Percentiles rank a stretch among this genome's conserved stretches.
These are phyloP conservation scores for Drosophila parthenogenetica DNA, from an alignment of 2,888 invertebrate species.

Conservation along the genomic window DNA sequence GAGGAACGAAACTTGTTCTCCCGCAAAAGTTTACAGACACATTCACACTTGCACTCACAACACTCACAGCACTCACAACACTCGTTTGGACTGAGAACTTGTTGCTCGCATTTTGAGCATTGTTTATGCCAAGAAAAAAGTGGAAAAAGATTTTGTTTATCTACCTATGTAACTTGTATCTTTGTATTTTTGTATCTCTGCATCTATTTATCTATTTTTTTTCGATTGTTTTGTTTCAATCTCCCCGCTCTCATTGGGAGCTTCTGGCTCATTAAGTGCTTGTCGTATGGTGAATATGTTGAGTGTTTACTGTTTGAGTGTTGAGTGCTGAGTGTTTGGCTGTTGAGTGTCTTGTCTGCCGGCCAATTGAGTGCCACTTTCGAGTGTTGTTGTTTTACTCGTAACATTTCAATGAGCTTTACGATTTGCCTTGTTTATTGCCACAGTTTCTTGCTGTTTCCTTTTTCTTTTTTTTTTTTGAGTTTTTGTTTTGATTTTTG, in stretches of 20 bases:
- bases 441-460: slow-evolving; percentile 29
- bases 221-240: slow-evolving; percentile 10
- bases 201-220: slow-evolving; percentile 15
- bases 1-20: slow-evolving; percentile 76
- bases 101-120: slow-evolving; percentile 58
- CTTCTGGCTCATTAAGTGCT: slow-evolving; percentile 75
- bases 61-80: slow-evolving; percentile 26
- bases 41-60: slow-evolving; percentile 17
- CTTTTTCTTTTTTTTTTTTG: slow-evolving; percentile 3
- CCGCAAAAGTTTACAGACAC: slow-evolving; percentile 21
- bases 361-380: slow-evolving; percentile 71
- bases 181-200: slow-evolving; percentile 7
- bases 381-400: slow-evolving; percentile 73
- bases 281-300: slow-evolving; percentile 56
- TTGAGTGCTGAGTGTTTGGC: slow-evolving; percentile 50
- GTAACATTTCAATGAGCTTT: slow-evolving; percentile 69
- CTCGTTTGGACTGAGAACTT: slow-evolving; percentile 48
- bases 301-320: slow-evolving; percentile 54
- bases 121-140: slow-evolving; percentile 43
- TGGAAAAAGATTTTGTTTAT: slow-evolving; percentile 10
- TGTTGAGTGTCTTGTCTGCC: slow-evolving; percentile 64
- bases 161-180: slow-evolving; percentile 22
- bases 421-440: slow-evolving; percentile 63
- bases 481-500: slow-evolving; percentile 10
- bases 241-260: slow-evolving; percentile 12